Evolutionary conservation across 2,113 vertebrate species (phyloP).

Genomic region (human (Homo sapiens)): DNA sequence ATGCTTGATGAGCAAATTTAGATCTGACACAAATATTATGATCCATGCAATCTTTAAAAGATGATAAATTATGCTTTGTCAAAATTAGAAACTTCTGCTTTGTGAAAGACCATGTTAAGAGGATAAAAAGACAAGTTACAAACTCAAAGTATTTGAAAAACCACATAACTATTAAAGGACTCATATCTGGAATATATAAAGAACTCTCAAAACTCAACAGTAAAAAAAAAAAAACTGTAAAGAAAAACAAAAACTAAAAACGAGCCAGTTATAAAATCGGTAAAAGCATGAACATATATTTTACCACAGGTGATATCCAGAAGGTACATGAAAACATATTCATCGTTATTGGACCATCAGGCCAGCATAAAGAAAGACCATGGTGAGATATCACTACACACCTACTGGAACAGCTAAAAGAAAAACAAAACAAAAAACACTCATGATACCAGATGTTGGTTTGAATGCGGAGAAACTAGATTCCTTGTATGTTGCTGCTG

Average conservation of each 20-base stretch:
- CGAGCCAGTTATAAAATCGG: neutral
- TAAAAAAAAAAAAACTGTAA: neutral
- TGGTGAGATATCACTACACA: neutral
- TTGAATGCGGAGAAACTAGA: neutral
- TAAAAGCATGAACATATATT: neutral
- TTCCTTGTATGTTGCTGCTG: neutral
- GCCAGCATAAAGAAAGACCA: neutral
- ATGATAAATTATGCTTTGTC: neutral
- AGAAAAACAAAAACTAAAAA: neutral
- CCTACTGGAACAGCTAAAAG: neutral
- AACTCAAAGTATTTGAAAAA: neutral
- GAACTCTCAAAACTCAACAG: neutral
- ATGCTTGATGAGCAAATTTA: no score
- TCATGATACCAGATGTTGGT: neutral
- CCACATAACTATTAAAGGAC: neutral
- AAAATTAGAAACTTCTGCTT: neutral
- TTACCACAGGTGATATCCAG: neutral
- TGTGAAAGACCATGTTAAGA: neutral
- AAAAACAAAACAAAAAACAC: neutral
- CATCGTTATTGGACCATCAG: neutral
- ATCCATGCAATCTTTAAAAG: neutral
- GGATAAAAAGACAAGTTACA: neutral
- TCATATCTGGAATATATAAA: neutral
- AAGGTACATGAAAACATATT: no score
- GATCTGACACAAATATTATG: neutral